Base-by-base conservation (phyloP, 2,888 invertebrate genomes). In the Lacanobia oleracea region DNA sequence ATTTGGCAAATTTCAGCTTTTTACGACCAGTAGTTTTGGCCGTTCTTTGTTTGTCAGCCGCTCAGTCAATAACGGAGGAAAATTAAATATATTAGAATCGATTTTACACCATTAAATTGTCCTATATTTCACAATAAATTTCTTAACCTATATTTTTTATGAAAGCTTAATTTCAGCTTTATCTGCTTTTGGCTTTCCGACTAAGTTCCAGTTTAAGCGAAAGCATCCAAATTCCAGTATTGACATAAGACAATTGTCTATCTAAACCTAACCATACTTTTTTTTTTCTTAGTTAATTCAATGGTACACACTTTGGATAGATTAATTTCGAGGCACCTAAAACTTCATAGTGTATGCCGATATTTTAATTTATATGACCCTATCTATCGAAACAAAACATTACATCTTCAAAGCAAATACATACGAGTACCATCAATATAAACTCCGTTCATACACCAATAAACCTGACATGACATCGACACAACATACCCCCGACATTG, bases 401-500 rank as follows among this genome's bases (percentile, higher is more conserved):
- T 50, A 33, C 57, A 48, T 18, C 14, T 21, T 37, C 60, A 51
- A 51, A n/a, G n/a, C n/a, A n/a, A n/a, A n/a, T n/a, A n/a, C n/a
- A n/a, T 23, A 2, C 33, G 6, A 21, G 12, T 9, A 3, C 50
- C 10, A 21, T 40, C 48, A 61, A 37, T 7, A 16, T 43, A 18
- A 14, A 68, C n/a, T n/a, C n/a, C n/a, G n/a, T n/a, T n/a, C n/a
- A 16, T 1, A 21, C 27, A 2, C 27, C 40, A 45, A 64, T 70
- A 77, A 61, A 64, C 18, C 8, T 33, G 33, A 16, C 43, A 48
- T 14, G 53, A 53, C 27, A 73, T 50, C 57, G 64, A 75, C 61
- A 59, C 5, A 61, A 43, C 57, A 62, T 71, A 61, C 33, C 14
- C n/a, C 23, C 51, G 63, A 70, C 67, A 79, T 64, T 60, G 66